These are phyloP conservation scores for Elanus axillaris DNA, from an alignment of 2,113 vertebrate genomes.

Conservation along the genomic window DNA sequence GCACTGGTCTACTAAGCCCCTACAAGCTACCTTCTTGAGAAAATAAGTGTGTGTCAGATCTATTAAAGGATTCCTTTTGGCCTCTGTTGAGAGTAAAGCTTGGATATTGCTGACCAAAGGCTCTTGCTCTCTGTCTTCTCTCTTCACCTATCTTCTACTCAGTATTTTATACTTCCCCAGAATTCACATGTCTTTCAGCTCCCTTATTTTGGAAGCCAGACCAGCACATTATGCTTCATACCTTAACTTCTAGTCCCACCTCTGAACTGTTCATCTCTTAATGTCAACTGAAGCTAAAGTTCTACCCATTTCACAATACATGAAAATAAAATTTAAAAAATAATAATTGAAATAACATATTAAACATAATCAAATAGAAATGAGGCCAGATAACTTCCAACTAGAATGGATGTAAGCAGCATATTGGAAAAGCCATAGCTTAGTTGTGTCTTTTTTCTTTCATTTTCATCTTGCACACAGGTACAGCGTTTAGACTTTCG, in stretches of 20 bases:
- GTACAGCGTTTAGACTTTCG: background rate
- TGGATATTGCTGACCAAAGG: background rate
- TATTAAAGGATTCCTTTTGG: background rate
- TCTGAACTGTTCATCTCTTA: background rate
- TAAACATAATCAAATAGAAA: background rate
- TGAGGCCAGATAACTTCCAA: background rate
- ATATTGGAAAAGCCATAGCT: background rate
- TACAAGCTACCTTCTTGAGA: background rate
- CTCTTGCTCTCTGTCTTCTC: background rate
- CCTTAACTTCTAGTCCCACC: background rate
- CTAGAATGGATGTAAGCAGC: background rate
- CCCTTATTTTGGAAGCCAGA: background rate
- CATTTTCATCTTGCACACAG: background rate
- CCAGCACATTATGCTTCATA: background rate
- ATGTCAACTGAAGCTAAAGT: background rate
- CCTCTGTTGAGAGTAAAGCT: background rate
- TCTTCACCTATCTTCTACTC: background rate
- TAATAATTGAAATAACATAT: background rate
- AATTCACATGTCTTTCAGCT: background rate
- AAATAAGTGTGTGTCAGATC: background rate
- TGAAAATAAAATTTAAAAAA: background rate
- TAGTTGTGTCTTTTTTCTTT: rapidly evolving
- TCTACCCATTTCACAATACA: background rate
- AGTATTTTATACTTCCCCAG: background rate
- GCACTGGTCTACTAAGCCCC: background rate